A percentile compares a stretch with the other conserved stretches of the same genome.
Evolutionary conservation across 2,888 invertebrate genomes (phyloP).

Genomic region (Blera fallax): DNA sequence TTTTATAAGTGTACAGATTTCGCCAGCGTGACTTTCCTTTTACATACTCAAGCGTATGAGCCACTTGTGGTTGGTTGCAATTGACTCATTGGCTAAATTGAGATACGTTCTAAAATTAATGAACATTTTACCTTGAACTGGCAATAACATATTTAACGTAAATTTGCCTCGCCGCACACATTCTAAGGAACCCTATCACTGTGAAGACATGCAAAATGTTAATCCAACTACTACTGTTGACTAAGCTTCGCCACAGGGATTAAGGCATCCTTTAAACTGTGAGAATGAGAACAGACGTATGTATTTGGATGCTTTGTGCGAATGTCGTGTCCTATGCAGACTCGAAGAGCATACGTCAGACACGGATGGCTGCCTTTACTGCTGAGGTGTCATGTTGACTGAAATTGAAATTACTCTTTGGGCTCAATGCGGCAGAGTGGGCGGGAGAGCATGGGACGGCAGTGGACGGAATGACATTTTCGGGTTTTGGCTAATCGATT

Average conservation of each 20-base stretch:
- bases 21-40: conserved; percentile 23
- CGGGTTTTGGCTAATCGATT: conserved; percentile 53
- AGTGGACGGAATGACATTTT: conserved; percentile 44
- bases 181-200: not conserved
- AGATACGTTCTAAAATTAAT: conserved; percentile 40
- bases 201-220: conserved; percentile 29
- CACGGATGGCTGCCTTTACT: conserved; percentile 48
- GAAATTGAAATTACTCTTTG: conserved; percentile 67
- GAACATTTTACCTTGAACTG: conserved; percentile 62
- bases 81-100: conserved; percentile 46
- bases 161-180: not conserved
- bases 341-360: conserved; percentile 50
- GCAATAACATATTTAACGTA: conserved; percentile 47
- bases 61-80: conserved; percentile 28
- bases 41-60: conserved; percentile 5
- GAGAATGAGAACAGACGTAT: conserved; percentile 25
- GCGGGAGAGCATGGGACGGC: not conserved
- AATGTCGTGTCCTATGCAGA: conserved; percentile 29
- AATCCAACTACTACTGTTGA: conserved; percentile 50
- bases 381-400: conserved; percentile 66
- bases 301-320: conserved; percentile 20
- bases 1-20: conserved; percentile 37
- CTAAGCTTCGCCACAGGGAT: conserved; percentile 64
- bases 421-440: conserved; percentile 7
- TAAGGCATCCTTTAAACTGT: conserved; percentile 57